Evolutionary conservation across 2,113 vertebrate species (phyloP), one percentile per base, ranked within the genome.

Genomic region (Otis tarda): DNA sequence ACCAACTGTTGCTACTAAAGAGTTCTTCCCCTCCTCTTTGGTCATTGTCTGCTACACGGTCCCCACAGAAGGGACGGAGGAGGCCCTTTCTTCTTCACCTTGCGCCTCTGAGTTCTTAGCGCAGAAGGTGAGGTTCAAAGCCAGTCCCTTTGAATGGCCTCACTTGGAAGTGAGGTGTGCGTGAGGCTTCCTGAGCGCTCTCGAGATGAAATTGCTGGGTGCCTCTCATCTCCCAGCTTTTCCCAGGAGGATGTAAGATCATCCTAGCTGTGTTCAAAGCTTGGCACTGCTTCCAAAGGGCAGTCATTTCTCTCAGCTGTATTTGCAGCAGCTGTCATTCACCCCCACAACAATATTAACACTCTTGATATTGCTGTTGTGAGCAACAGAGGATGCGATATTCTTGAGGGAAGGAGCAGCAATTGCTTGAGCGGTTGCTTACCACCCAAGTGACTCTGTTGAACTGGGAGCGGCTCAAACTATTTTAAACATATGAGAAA

Each of bases 311-410:
- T 52, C 2, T 50, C 92, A 93, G 68, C 83, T 64, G 3, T 88
- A 60, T 93, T 91, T 92, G 94, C 93, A 94, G 97, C 93, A 92
- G 96, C 96, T 90, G 95, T 83, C 97, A 97, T 90, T 97, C 97
- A 97, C 90, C 49, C 49, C 60, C n/a, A 89, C 96, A 94, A 75
- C 94, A 95, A 73, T 80, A 96, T 94, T 95, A 95, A 83, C 90
- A 39, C 86, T 80, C 35, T 6, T 57, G 81, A 65, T 86, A 76
- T 76, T 74, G 93, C 85, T 93, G 90, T 92, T 94, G 87, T 77
- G 80, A 93, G 94, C 79, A 64, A 30, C 68, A 79, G 86, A 57
- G 76, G 76, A 52, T 74, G 65, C 39, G 61, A 91, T 88, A 57
- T 95, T 81, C 93, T 55, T n/a, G 52, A 61, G 73, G 91, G 85